These are phyloP conservation scores for Oxystoma pomonae DNA, from an alignment of 2,888 invertebrate genomes.

Conservation along the genomic window DNA sequence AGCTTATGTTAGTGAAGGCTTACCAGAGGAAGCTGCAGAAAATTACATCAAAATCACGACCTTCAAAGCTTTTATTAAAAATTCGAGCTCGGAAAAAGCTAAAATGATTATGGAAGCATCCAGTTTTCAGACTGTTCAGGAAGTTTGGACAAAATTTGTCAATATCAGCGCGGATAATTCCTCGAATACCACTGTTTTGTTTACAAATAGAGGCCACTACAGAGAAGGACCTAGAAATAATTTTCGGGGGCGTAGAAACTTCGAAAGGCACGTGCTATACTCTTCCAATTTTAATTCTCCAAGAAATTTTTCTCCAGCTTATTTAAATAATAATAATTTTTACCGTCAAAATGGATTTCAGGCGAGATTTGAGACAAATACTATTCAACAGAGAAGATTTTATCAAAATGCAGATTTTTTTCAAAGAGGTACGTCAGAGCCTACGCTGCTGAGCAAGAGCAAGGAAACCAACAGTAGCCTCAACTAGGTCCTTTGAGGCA, in stretches of 20 bases:
- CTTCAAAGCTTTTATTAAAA: background rate
- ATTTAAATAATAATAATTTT: background rate
- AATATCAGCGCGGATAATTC: background rate
- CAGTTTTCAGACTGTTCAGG: too few relatives aligned
- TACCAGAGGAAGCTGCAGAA: background rate
- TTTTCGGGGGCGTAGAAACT: background rate
- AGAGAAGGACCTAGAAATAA: background rate
- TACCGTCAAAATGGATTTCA: background rate
- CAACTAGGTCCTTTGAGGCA: background rate
- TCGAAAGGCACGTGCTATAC: background rate
- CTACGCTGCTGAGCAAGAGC: background rate
- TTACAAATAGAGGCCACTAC: background rate
- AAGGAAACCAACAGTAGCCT: background rate
- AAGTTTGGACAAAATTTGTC: background rate
- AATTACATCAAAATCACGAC: too few relatives aligned
- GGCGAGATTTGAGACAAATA: background rate
- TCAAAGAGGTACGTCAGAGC: background rate
- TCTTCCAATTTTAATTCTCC: background rate
- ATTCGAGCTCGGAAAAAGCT: background rate
- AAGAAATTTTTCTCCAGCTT: background rate
- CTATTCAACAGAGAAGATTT: background rate
- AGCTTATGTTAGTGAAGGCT: background rate
- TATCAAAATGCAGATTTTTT: background rate
- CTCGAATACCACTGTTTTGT: background rate
- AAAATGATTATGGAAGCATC: too few relatives aligned